Conservation (phyloP, 2,797 vertebrate species). For the Pseudocheirus occidentalis region DNA sequence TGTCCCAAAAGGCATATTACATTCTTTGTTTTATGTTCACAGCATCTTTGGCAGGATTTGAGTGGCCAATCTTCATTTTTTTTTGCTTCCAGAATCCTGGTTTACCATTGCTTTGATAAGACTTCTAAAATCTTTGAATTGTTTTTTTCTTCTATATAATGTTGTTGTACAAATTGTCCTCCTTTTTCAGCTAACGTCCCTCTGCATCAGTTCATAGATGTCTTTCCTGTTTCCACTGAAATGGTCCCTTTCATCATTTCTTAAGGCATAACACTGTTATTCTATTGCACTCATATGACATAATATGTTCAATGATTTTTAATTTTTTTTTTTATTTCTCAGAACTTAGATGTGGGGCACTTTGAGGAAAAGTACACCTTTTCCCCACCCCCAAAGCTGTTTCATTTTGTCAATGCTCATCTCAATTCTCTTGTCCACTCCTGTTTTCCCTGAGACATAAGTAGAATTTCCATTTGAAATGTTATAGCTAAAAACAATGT, state of each 20-base stretch:
- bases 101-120: background rate
- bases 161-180: background rate
- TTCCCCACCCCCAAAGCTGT: background rate
- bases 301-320: background rate
- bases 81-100: background rate
- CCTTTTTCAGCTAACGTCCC: background rate
- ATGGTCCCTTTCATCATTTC: background rate
- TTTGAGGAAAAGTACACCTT: background rate
- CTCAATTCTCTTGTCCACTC: background rate
- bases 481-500: background rate
- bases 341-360: background rate
- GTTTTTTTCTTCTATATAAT: background rate
- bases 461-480: background rate
- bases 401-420: background rate
- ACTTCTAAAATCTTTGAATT: background rate
- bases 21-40: background rate
- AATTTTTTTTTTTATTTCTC: background rate
- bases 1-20: background rate
- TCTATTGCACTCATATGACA: background rate
- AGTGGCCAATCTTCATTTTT: background rate
- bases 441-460: background rate
- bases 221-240: background rate
- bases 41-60: background rate
- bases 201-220: background rate
- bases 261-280: background rate